Percentiles rank a stretch among this genome's conserved stretches.
phyloP scores from a whole-genome alignment of 1,140 invertebrate species.

The Scylla paramamosain region DNA sequence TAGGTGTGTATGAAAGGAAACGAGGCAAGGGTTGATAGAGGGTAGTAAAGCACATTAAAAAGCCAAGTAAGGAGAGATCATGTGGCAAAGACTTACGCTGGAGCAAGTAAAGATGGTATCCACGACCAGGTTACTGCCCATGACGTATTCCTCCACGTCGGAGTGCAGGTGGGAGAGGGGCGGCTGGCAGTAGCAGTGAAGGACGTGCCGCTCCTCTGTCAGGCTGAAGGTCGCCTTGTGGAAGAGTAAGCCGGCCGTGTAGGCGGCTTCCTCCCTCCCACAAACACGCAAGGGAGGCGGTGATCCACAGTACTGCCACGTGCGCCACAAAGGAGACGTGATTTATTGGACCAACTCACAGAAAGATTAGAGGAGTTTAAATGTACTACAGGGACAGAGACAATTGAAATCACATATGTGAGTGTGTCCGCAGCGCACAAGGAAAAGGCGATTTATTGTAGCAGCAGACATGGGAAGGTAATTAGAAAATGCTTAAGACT shows the following conservation, averaged over 20 bases:
- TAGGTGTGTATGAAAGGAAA: too few species aligned
- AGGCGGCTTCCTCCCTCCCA: constrained; percentile 53
- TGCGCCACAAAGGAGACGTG: not conserved
- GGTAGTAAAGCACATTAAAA: not conserved
- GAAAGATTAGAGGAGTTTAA: not conserved
- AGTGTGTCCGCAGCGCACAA: too few species aligned
- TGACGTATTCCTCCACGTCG: constrained; percentile 56
- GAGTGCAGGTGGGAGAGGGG: constrained; percentile 56
- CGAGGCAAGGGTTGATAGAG: too few species aligned
- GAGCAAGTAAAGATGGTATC: constrained; percentile 59
- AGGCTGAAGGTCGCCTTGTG: constrained; percentile 68
- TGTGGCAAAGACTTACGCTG: constrained; percentile 38
- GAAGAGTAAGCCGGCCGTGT: constrained; percentile 69
- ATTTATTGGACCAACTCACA: not conserved
- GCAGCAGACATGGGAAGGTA: too few species aligned
- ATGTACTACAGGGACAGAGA: not conserved
- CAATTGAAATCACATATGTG: not conserved
- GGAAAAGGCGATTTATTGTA: too few species aligned
- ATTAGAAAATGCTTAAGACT: too few species aligned
- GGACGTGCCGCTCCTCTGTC: constrained; percentile 54
- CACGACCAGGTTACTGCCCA: constrained; percentile 56
- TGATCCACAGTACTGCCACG: constrained; percentile 54
- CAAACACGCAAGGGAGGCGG: constrained; percentile 60
- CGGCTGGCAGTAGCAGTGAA: constrained; percentile 67
- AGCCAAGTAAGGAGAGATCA: not conserved